Conservation (phyloP, 2,797 vertebrate species). For the Galago senegalensis region DNA sequence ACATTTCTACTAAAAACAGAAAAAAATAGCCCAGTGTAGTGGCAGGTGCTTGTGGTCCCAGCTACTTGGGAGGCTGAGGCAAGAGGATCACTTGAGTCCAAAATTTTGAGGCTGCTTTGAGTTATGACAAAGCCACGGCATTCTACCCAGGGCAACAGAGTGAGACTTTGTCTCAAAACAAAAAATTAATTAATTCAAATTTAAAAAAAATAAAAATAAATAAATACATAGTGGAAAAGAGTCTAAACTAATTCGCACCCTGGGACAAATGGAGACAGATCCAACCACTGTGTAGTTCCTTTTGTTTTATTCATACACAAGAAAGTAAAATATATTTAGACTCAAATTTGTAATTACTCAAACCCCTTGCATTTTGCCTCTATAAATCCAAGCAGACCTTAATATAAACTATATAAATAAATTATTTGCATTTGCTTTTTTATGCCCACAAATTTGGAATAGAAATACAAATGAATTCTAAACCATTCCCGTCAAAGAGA, state of each 20-base stretch:
- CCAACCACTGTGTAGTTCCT: neutral
- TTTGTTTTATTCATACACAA: neutral
- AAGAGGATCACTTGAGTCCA: too few relatives aligned
- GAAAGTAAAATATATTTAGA: slow-evolving; percentile 48
- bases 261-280: neutral
- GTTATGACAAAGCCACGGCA: too few relatives aligned
- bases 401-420: neutral
- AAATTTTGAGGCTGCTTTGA: too few relatives aligned
- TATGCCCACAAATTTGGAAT: neutral
- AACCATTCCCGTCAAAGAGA: slow-evolving; percentile 14
- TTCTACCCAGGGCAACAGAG: too few relatives aligned
- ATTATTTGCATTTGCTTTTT: neutral
- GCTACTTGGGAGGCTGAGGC: too few relatives aligned
- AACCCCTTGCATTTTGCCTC: neutral
- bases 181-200: too few relatives aligned
- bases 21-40: too few relatives aligned
- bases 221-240: neutral
- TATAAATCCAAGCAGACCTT: neutral
- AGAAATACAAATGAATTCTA: slow-evolving; percentile 51
- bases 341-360: neutral
- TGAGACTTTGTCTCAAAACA: too few relatives aligned
- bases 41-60: too few relatives aligned
- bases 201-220: too few relatives aligned
- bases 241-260: neutral
- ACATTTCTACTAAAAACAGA: too few relatives aligned